phyloP scores from a whole-genome alignment of 2,888 invertebrate genomes.

The Meghimatium bilineatum region DNA sequence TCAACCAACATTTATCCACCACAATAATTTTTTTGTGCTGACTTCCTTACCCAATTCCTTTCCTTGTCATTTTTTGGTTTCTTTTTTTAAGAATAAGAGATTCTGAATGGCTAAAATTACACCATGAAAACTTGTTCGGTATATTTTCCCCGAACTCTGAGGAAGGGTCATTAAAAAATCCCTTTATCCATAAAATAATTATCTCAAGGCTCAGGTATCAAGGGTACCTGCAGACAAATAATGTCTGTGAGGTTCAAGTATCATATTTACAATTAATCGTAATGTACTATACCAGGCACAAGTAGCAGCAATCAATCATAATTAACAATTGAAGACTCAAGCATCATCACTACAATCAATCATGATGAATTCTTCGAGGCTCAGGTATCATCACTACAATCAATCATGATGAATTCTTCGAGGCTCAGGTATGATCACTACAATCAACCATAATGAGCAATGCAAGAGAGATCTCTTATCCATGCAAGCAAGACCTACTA shows the following conservation, averaged over 20 bases:
- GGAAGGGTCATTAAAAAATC: constrained; percentile 11
- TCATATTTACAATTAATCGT: background rate
- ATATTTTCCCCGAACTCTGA: background rate
- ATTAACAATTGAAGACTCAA: too few relatives aligned
- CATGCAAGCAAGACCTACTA: too few relatives aligned
- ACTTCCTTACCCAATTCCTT: background rate
- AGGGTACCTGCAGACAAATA: background rate
- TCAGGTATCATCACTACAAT: background rate
- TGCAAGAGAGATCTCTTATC: too few relatives aligned
- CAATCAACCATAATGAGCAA: background rate
- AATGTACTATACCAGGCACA: background rate
- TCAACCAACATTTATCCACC: background rate
- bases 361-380: too few relatives aligned
- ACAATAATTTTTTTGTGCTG: too few relatives aligned
- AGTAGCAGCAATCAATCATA: too few relatives aligned
- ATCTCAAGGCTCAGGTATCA: constrained; percentile 22
- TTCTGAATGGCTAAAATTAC: background rate
- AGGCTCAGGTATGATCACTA: background rate
- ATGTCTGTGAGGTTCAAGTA: background rate
- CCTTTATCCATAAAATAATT: background rate
- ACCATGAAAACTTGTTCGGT: background rate
- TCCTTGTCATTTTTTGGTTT: background rate
- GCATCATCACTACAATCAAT: background rate
- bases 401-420: background rate
- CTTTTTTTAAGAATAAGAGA: background rate